phyloP scores from a whole-genome alignment of 2,888 invertebrate genomes.

The Norana najaformis region DNA sequence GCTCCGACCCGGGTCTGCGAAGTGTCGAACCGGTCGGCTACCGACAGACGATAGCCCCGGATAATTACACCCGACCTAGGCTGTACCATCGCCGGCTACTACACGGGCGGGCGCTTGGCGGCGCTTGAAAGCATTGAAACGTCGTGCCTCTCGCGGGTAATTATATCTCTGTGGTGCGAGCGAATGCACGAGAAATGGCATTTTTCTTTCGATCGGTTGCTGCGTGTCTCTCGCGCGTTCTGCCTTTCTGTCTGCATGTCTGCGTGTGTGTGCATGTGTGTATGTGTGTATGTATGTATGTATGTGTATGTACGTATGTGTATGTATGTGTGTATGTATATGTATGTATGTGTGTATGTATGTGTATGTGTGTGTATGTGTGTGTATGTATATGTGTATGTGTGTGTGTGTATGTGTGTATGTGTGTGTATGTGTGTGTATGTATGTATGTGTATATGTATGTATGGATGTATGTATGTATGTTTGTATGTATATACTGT shows the following conservation, averaged over 20 bases:
- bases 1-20: background rate
- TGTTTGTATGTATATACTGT: too few relatives aligned
- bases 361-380: too few relatives aligned
- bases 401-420: too few relatives aligned
- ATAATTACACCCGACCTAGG: conserved; percentile 18
- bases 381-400: too few relatives aligned
- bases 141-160: background rate
- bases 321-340: too few relatives aligned
- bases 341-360: too few relatives aligned
- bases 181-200: background rate
- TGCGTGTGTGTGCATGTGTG: background rate
- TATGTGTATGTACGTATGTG: background rate
- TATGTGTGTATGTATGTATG: background rate
- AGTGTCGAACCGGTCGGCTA: background rate
- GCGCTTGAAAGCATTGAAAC: background rate
- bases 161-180: background rate
- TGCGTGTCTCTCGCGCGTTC: background rate
- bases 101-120: background rate
- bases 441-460: too few relatives aligned
- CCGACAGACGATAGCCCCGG: conserved; percentile 13
- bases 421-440: too few relatives aligned
- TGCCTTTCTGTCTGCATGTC: background rate
- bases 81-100: background rate
- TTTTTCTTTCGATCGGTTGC: background rate
- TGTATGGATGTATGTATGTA: too few relatives aligned